Percentiles rank a stretch among this genome's conserved stretches.
Evolutionary conservation across 2,888 invertebrate genomes (phyloP).

Genomic region (Kuschelorhynchus macadamiae): DNA sequence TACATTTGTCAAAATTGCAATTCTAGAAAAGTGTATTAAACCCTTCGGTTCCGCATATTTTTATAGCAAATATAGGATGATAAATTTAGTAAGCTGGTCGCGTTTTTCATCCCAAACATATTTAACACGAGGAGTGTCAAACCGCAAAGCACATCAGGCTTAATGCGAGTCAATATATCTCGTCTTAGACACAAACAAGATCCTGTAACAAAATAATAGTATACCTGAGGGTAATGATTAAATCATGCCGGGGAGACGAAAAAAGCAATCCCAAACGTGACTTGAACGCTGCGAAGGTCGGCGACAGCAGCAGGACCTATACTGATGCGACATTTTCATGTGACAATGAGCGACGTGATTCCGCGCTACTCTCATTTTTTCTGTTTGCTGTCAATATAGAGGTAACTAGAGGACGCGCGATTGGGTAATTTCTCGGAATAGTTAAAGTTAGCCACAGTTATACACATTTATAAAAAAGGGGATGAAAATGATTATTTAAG

Average conservation of each 20-base stretch:
- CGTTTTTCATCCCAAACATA: neutral
- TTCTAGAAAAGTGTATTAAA: too few species aligned
- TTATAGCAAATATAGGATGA: too few species aligned
- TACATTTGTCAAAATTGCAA: too few species aligned
- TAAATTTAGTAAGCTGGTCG: too few species aligned
- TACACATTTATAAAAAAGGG: too few species aligned
- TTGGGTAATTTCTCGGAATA: too few species aligned
- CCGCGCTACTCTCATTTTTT: conserved; percentile 19
- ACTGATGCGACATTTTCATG: conserved; percentile 65
- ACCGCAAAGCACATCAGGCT: conserved; percentile 37
- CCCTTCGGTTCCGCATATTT: too few species aligned
- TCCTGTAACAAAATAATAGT: conserved; percentile 51
- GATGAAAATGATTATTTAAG: too few species aligned
- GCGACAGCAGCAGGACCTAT: conserved; percentile 60
- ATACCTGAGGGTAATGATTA: conserved; percentile 60
- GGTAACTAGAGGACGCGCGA: neutral
- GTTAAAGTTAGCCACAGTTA: too few species aligned
- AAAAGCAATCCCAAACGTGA: conserved; percentile 65
- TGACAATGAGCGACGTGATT: conserved; percentile 58
- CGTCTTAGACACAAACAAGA: conserved; percentile 41
- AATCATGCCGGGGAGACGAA: conserved; percentile 59
- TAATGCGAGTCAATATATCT: conserved; percentile 44
- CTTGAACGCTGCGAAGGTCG: conserved; percentile 62
- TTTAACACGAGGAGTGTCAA: conserved; percentile 35
- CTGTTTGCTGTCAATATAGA: neutral